Evolutionary conservation across 92 coral and sea anemone genomes (phyloP).

Genomic region (Phenganax marumi): DNA sequence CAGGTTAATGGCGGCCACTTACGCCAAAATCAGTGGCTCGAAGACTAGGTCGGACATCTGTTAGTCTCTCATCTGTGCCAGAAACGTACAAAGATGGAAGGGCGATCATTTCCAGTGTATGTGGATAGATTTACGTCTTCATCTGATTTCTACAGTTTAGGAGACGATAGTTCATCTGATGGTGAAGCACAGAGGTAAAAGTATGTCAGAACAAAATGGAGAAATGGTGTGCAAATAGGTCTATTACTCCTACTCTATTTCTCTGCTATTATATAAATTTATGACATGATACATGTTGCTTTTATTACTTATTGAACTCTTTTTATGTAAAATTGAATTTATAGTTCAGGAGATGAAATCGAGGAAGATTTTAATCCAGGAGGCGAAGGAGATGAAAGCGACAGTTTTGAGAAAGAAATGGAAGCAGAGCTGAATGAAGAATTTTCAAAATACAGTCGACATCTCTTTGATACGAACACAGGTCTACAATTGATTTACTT

Average conservation of each 20-base stretch:
- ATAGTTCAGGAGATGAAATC: slow-evolving; percentile 74
- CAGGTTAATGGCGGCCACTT: no score
- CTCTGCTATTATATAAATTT: neutral
- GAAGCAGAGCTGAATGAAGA: slow-evolving; percentile 69
- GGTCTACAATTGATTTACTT: neutral
- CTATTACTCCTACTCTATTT: neutral
- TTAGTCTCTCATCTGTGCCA: no score
- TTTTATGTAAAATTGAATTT: neutral
- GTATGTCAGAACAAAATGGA: neutral
- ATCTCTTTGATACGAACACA: neutral
- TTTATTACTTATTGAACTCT: neutral
- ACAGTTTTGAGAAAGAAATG: slow-evolving; percentile 91
- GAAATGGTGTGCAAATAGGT: neutral
- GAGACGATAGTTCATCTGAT: slow-evolving; percentile 42
- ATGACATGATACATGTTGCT: neutral
- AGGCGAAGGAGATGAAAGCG: slow-evolving; percentile 40
- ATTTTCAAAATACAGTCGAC: slow-evolving; percentile 24
- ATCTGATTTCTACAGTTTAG: slow-evolving; percentile 21
- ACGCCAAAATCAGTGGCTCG: no score
- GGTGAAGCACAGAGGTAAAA: slow-evolving; percentile 30
- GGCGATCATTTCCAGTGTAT: neutral
- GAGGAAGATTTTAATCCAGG: slow-evolving; percentile 25
- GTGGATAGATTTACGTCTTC: slow-evolving; percentile 1
- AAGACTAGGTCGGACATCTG: no score
- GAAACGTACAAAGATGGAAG: neutral